Evolutionary conservation across 2,113 vertebrate genomes (phyloP).

Genomic region (Carollia perspicillata): DNA sequence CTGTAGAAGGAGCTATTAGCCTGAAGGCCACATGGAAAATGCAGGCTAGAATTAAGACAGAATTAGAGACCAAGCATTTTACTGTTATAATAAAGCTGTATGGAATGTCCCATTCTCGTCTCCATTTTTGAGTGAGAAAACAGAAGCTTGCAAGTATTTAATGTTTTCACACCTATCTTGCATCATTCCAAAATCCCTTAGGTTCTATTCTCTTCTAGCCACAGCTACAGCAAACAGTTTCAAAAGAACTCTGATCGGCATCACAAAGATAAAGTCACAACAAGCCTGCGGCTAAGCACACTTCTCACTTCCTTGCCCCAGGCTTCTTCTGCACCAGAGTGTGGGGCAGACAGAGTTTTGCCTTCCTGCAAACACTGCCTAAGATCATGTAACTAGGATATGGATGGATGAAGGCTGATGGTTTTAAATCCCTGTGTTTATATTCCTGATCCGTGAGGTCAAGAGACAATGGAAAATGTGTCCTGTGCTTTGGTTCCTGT

Average conservation of each 20-base stretch:
- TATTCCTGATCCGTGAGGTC: background rate
- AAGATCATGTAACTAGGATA: background rate
- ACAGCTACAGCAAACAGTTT: background rate
- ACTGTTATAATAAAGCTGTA: background rate
- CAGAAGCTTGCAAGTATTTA: background rate
- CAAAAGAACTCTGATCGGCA: background rate
- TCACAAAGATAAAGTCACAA: background rate
- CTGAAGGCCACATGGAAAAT: background rate
- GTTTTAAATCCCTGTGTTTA: background rate
- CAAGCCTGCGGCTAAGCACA: fast-evolving
- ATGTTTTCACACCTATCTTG: background rate
- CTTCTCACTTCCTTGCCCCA: background rate
- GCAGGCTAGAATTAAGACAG: background rate
- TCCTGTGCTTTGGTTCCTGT: fast-evolving
- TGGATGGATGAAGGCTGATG: background rate
- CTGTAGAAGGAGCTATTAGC: background rate
- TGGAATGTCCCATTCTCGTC: background rate
- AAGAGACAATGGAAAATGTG: background rate
- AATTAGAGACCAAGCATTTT: background rate
- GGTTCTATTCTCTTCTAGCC: background rate
- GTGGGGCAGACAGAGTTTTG: background rate
- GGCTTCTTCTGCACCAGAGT: background rate
- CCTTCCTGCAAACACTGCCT: background rate
- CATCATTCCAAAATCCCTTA: background rate
- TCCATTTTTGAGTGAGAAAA: background rate